Conservation (phyloP, 2,113 vertebrate species). For the Larimichthys polyactis region DNA sequence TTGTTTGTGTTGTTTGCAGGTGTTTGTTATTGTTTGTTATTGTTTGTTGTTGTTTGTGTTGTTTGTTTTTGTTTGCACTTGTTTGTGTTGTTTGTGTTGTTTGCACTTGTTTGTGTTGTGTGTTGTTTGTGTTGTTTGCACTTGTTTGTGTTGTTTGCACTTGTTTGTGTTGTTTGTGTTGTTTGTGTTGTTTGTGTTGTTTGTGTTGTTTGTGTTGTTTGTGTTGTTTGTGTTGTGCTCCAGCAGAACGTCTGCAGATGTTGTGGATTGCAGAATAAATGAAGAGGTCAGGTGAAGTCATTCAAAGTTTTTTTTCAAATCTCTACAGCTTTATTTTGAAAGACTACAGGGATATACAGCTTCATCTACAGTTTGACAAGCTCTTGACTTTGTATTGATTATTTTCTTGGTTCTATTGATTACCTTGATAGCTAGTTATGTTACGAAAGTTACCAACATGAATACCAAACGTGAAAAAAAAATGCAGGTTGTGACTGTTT, state of each 20-base stretch:
- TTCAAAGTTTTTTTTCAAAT: neutral
- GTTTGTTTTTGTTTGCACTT: too few species aligned
- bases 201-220: too few species aligned
- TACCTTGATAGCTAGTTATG: neutral
- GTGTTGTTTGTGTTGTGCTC: too few species aligned
- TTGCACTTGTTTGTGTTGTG: too few species aligned
- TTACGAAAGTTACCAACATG: neutral
- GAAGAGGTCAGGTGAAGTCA: neutral
- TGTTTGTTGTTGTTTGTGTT: too few species aligned
- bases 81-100: too few species aligned
- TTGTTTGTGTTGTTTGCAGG: too few species aligned
- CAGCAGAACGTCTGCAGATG: neutral
- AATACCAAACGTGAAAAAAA: neutral
- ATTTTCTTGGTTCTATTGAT: constrained; percentile 10
- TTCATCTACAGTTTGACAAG: constrained; percentile 21
- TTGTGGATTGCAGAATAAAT: neutral
- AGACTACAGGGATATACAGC: constrained; percentile 45
- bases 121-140: too few species aligned
- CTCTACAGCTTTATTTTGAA: constrained; percentile 54
- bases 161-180: too few species aligned
- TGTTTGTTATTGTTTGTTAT: too few species aligned
- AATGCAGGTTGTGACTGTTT: neutral
- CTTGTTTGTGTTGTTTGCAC: too few species aligned
- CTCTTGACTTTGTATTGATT: constrained; percentile 9
- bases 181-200: too few species aligned